Base-by-base conservation (phyloP, 1,140 invertebrate species). In the Cherax quadricarinatus region DNA sequence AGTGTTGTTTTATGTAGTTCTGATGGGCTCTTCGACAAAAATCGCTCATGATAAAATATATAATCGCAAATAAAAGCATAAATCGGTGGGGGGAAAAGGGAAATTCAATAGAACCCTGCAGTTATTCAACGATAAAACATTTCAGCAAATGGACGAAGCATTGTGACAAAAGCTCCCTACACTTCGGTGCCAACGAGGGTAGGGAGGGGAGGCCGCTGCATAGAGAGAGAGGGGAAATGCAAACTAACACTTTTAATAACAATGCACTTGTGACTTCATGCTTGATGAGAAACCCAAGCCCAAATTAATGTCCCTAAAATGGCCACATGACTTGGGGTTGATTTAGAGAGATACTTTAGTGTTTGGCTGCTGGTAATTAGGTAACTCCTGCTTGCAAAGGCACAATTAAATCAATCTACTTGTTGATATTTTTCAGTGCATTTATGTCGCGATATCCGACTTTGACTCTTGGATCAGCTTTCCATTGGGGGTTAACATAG, bases 171-270 rank as follows among this genome's bases (percentile, higher is more conserved):
- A 91, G 89, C 84, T 48, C 57, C 75, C 51, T 86, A 73, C 73
- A 91, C 75, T 87, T 60, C 53, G 89, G 84, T 66, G 48, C 89
- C 87, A 48, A 21, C 80, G 88, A 57, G 73, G 53, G 57, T 21
- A 66, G 83, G 78, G 84, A 79, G 83, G 80, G 83, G 89, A 80
- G 83, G 84, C 57, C 89, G 24, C 66, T 91, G 89, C 89, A 91
- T 91, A 91, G 89, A 84, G 89, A 84, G 89, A 86, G 89, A 91
- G 89, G 89, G 89, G 84, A 91, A 91, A 91, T 91, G 89, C 89
- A 91, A 86, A 91, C 89, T 91, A 91, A 91, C 89, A 91, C 89
- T 91, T 91, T 91, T 91, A 91, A 91, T 91, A 91, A 91, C 89
- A 86, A 91, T 91, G 89, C 89, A 91, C 89, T 91, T 91, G 89